A percentile compares a stretch with the other conserved stretches of the same genome.
These are phyloP conservation scores for Trachelus stipa DNA, from an alignment of 2,888 invertebrate genomes.

Conservation along the genomic window DNA sequence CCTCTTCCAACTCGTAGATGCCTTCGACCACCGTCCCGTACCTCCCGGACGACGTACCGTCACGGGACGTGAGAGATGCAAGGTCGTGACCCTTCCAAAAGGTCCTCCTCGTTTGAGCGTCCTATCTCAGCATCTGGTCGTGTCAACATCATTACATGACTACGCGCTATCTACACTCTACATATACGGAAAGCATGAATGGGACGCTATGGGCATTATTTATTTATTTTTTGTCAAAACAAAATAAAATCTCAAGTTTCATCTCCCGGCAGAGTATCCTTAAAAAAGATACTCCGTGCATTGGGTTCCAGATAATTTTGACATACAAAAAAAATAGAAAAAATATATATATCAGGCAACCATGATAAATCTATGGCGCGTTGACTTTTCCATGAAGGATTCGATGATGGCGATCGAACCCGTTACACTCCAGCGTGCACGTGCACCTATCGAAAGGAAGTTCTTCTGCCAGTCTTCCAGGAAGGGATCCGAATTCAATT, in stretches of 20 bases:
- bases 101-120: background rate
- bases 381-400: background rate
- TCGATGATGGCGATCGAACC: background rate
- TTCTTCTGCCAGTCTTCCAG: background rate
- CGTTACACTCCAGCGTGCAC: background rate
- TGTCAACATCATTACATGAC: constrained; percentile 8
- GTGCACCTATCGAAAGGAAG: background rate
- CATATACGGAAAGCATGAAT: background rate
- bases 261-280: background rate
- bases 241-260: background rate
- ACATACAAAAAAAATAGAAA: background rate
- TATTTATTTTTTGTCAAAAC: background rate
- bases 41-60: background rate
- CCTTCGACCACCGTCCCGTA: background rate
- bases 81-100: constrained; percentile 3
- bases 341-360: background rate
- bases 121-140: constrained; percentile 5
- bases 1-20: background rate
- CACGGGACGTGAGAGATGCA: background rate
- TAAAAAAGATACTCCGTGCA: background rate
- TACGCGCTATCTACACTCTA: background rate
- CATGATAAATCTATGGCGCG: background rate
- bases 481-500: background rate
- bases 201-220: background rate
- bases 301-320: background rate